Evolutionary conservation across 2,797 vertebrate genomes (phyloP), one percentile per base, ranked within the genome.

Genomic region (Acridotheres tristis): DNA sequence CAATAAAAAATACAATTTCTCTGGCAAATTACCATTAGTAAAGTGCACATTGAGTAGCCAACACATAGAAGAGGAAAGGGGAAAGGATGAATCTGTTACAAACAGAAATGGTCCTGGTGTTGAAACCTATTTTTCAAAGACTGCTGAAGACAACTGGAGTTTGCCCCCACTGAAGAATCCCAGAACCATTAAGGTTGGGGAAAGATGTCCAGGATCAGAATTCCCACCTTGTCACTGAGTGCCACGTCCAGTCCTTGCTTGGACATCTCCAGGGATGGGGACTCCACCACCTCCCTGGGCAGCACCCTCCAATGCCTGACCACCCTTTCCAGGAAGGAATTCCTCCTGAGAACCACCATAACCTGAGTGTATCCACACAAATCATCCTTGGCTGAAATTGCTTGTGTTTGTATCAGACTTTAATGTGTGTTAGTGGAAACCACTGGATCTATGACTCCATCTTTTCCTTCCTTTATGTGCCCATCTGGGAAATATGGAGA

Each of bases 401-500:
- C 79, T 65, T 55, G 51, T 61, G 47, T 73, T 88, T 67, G 22
- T 58, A 45, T 38, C 48, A 62, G 51, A 40, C 55, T 81, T 90
- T 90, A 94, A 63, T 71, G 42, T 11, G 18, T 59, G 48, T 61
- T 85, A 68, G 59, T 77, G 68, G 62, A 90, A 94, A 93, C 72
- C 42, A 66, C 65, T 77, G 85, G 83, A 72, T 80, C 78, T 85
- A 17, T 17, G 66, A 61, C 53, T 75, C 58, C 29, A 18, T 68
- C 87, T 80, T 75, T 59, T 11, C 78, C 51, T 92, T 94, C 82
- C 87, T 89, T 95, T 90, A 80, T 75, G 36, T 38, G 66, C 54
- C 72, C 93, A 92, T 82, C 81, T 92, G 93, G 96, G 94, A 96
- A 96, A 96, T 91, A 94, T 29, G 54, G 68, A 75, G 87, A 84